phyloP scores from a whole-genome alignment of 2,113 vertebrate genomes.

The Tetrax tetrax region DNA sequence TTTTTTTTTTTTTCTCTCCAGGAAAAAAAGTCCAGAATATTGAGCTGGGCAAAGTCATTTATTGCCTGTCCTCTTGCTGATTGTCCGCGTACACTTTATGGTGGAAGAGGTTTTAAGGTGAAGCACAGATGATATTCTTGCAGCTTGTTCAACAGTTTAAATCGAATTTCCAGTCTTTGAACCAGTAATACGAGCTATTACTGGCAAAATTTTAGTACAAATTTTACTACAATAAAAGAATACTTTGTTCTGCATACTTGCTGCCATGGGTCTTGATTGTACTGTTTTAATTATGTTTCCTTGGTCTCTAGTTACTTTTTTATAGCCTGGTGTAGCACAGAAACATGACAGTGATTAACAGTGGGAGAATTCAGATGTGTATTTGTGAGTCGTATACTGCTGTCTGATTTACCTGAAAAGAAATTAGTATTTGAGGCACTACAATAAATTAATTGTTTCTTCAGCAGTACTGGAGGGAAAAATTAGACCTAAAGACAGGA shows the following conservation, averaged over 20 bases:
- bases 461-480: background rate
- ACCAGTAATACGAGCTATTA: background rate
- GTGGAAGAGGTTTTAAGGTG: background rate
- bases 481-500: background rate
- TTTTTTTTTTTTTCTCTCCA: no score
- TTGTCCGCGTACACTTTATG: rapidly evolving
- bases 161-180: background rate
- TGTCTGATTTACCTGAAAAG: background rate
- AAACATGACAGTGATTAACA: background rate
- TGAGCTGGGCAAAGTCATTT: background rate
- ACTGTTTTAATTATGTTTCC: background rate
- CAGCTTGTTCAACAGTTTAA: background rate
- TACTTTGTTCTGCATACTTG: background rate
- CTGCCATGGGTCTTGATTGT: background rate
- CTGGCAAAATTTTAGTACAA: background rate
- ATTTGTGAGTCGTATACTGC: background rate
- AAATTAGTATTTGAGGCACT: background rate
- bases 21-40: background rate
- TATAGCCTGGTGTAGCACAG: background rate
- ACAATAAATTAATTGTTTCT: background rate
- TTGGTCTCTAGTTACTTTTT: background rate
- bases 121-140: background rate
- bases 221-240: background rate
- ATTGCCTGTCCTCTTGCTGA: background rate
- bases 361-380: background rate